Base-by-base conservation (phyloP, 2,888 invertebrate species). In the Ectobius pallidus region DNA sequence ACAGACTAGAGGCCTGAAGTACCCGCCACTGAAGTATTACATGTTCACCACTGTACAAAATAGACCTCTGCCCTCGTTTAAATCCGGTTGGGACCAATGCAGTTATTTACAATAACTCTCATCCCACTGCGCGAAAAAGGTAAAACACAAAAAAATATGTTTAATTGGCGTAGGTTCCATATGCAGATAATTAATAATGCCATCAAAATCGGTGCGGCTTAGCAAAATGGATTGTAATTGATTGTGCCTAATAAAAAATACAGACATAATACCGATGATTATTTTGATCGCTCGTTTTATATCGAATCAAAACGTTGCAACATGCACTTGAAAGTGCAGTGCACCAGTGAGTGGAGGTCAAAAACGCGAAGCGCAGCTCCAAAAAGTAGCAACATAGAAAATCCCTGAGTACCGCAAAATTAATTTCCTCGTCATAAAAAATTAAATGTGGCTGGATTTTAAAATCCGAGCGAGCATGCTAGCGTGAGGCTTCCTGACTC, bases 401-500 rank as follows among this genome's bases (percentile, higher is more conserved):
- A 73, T 65, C 73, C 71, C 42, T 46, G 27, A 34, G 55, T 39
- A 71, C 72, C 73, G 67, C 73, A 71, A 75, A 73, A 75, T 73
- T 75, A 75, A 75, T 75, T 75, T 75, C 75, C 75, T 73, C 73
- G 63, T 73, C 61, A 75, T 75, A 75, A 75, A 75, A 73, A 75
- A 75, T 75, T 75, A 73, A 74, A 70, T 73, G 75, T 69, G 75
- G 75, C 49, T 65, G 65, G 65, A 65, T 65, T 75, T 75, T 73
- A 73, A 75, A 73, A 75, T 71, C 42, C 69, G 27, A 20, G 34
- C 20, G 69, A n/a, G n/a, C 22, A 63, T 30, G 62, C 18, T 20
- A 63, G 25, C 20, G 27, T 27, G 32, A 22, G 46, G 65, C 65
- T 65, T 65, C 65, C 65, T 65, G 65, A 65, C 65, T 65, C 44